Conservation (phyloP, 2,113 vertebrate genomes). For the Craseonycteris thonglongyai region DNA sequence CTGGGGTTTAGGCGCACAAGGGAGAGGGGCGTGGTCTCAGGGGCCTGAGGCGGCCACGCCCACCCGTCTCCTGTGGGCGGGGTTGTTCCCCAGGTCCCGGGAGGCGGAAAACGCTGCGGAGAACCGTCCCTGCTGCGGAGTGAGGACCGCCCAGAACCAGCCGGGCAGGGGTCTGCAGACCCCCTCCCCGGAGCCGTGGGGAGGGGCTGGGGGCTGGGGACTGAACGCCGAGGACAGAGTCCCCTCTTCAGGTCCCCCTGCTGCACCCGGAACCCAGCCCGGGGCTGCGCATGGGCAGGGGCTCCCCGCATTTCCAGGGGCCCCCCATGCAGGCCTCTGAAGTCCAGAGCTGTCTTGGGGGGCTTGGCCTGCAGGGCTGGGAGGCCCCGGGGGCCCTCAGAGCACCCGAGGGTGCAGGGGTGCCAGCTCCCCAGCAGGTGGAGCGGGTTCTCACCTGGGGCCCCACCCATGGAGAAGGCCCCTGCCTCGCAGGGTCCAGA, state of each 20-base stretch:
- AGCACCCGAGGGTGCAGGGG: neutral
- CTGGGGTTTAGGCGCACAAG: rapidly evolving
- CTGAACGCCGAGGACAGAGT: rapidly evolving
- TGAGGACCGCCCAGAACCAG: too few species aligned
- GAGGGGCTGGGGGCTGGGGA: neutral
- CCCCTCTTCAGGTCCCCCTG: too few species aligned
- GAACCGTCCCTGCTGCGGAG: too few species aligned
- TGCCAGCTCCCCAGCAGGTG: rapidly evolving
- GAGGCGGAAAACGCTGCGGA: too few species aligned
- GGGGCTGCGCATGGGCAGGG: too few species aligned
- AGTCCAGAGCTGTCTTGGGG: too few species aligned
- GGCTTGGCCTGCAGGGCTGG: neutral
- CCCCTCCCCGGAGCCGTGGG: neutral
- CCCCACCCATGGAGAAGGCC: neutral
- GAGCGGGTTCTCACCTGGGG: too few species aligned
- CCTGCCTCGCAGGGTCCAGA: neutral
- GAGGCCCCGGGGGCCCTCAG: rapidly evolving
- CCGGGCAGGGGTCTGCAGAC: neutral
- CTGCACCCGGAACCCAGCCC: neutral
- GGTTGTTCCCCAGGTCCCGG: neutral
- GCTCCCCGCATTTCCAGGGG: rapidly evolving
- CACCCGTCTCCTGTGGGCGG: neutral
- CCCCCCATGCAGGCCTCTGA: rapidly evolving
- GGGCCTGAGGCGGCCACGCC: neutral
- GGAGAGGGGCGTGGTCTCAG: neutral